Conservation (phyloP, 2,888 invertebrate genomes). For the Machimus rusticus region DNA sequence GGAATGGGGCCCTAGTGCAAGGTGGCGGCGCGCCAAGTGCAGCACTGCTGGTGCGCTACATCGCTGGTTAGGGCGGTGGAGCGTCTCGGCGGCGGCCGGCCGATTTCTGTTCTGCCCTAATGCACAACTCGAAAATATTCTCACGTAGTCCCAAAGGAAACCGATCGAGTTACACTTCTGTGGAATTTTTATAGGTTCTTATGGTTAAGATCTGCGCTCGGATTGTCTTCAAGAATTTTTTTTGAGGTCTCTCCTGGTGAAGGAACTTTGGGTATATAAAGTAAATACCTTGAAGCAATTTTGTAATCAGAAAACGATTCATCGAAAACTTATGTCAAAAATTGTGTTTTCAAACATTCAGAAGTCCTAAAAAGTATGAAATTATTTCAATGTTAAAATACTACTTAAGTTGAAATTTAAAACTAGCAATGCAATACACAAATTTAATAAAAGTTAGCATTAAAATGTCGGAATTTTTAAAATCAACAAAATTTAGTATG, state of each 20-base stretch:
- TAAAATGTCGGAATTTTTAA: no score
- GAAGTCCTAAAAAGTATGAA: no score
- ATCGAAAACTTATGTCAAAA: neutral
- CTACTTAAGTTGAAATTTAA: no score
- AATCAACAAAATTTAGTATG: no score
- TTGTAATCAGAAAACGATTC: neutral
- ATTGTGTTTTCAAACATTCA: no score
- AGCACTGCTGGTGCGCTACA: neutral
- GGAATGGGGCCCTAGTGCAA: neutral
- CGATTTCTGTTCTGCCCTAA: neutral
- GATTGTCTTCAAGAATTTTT: neutral
- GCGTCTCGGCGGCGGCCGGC: neutral
- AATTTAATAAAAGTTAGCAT: no score
- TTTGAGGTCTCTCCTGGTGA: neutral
- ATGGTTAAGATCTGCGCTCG: neutral
- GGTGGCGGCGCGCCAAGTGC: neutral
- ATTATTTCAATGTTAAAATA: no score
- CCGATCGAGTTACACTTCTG: neutral
- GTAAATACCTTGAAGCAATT: neutral
- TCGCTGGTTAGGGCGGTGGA: neutral
- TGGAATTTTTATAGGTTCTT: conserved; percentile 7
- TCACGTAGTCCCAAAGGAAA: conserved; percentile 1
- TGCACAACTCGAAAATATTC: conserved; percentile 8
- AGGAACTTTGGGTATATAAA: neutral
- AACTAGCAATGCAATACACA: no score